These are phyloP conservation scores for Micrasema minimum DNA, from an alignment of 1,140 invertebrate species.

Conservation along the genomic window DNA sequence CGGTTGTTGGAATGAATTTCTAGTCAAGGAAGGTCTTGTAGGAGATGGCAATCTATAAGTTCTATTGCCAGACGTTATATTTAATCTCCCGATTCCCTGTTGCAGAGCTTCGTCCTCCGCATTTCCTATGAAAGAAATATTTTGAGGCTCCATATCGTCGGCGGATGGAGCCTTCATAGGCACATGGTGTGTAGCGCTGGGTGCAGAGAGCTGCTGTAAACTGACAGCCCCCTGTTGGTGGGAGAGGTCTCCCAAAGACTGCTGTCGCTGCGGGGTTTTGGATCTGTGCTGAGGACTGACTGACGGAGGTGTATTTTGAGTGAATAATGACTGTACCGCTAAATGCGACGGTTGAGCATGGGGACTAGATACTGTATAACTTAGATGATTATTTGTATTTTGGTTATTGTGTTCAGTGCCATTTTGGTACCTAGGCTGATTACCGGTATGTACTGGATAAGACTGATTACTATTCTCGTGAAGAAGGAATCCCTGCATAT, in stretches of 20 bases:
- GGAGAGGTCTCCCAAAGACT: constrained; percentile 57
- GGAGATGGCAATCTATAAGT: constrained; percentile 89
- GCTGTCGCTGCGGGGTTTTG: constrained; percentile 59
- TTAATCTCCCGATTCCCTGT: constrained; percentile 75
- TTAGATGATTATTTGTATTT: constrained; percentile 57
- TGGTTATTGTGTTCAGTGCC: constrained; percentile 58
- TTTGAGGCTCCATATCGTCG: constrained; percentile 90
- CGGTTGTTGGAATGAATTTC: constrained; percentile 77
- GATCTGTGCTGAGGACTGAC: constrained; percentile 58
- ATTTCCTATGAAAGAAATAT: constrained; percentile 90
- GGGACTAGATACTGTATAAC: constrained; percentile 62
- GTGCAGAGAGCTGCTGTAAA: constrained; percentile 58
- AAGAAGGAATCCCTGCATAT: constrained; percentile 61
- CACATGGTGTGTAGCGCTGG: constrained; percentile 63
- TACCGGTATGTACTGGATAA: constrained; percentile 59
- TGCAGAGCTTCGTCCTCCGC: constrained; percentile 68
- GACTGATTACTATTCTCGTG: constrained; percentile 57
- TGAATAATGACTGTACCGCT: constrained; percentile 50
- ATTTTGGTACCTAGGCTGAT: constrained; percentile 61
- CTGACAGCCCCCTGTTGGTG: constrained; percentile 57
- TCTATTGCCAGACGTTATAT: constrained; percentile 86
- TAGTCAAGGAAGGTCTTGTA: constrained; percentile 76
- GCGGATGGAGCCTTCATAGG: constrained; percentile 73
- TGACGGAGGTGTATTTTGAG: constrained; percentile 54
- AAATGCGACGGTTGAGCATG: constrained; percentile 44